Percentiles rank a stretch among this genome's conserved stretches.
Conservation (phyloP, 2,113 vertebrate species). For the Anguilla rostrata region DNA sequence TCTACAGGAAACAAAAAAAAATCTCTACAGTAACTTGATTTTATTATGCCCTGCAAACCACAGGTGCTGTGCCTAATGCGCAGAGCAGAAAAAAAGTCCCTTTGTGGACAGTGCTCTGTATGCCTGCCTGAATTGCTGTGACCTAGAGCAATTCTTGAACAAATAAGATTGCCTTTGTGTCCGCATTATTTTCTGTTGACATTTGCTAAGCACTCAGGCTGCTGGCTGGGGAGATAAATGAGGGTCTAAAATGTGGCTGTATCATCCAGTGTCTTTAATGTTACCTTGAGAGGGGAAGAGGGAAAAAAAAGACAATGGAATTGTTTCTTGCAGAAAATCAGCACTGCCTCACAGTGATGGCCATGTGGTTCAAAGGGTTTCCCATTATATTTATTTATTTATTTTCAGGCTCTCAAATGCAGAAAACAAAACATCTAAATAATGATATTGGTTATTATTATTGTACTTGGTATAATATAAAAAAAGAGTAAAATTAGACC, state of each 20-base stretch:
- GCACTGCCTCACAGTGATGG: constrained; percentile 54
- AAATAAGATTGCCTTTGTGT: constrained; percentile 79
- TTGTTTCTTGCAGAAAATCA: constrained; percentile 55
- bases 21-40: constrained; percentile 42
- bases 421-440: constrained; percentile 27
- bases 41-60: constrained; percentile 46
- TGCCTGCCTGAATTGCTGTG: constrained; percentile 65
- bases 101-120: constrained; percentile 35
- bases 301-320: constrained; percentile 43
- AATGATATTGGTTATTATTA: neutral
- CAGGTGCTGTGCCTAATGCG: constrained; percentile 45
- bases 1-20: constrained; percentile 35
- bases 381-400: neutral
- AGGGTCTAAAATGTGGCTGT: constrained; percentile 69
- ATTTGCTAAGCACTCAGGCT: constrained; percentile 75
- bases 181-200: constrained; percentile 79
- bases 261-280: constrained; percentile 68
- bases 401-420: constrained; percentile 28
- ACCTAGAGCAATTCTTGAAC: constrained; percentile 78
- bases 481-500: neutral
- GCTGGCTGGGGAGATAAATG: constrained; percentile 74
- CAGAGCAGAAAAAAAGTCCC: constrained; percentile 30
- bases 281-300: constrained; percentile 61
- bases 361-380: constrained; percentile 64
- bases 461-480: neutral